Percentiles rank a stretch among this genome's conserved stretches.
Evolutionary conservation across 1,140 invertebrate species (phyloP).

Genomic region (Drosophila ercepeae): DNA sequence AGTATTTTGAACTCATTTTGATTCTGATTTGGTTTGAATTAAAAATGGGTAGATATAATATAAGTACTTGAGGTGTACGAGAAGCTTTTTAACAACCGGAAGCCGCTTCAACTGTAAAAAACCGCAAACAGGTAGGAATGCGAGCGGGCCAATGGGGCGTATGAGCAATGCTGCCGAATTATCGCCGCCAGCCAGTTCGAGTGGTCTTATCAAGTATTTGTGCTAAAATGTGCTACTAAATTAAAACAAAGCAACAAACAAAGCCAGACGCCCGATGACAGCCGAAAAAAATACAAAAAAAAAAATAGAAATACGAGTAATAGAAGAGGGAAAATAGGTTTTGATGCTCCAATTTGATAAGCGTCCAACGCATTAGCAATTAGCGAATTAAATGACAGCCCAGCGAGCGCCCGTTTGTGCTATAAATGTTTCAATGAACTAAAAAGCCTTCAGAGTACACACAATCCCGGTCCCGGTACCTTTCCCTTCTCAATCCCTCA

Average conservation of each 20-base stretch:
- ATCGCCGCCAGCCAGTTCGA: slow-evolving; percentile 26
- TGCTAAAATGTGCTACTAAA: slow-evolving; percentile 75
- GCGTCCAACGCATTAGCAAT: slow-evolving; percentile 72
- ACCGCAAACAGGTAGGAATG: slow-evolving; percentile 3
- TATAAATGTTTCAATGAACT: slow-evolving; percentile 80
- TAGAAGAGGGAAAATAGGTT: slow-evolving; percentile 49
- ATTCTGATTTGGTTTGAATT: too few species aligned
- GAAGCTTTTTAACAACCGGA: slow-evolving; percentile 53
- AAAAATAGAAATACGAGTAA: too few species aligned
- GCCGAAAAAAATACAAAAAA: slow-evolving; percentile 36
- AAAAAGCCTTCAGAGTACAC: slow-evolving; percentile 53
- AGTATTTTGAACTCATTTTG: slow-evolving; percentile 57
- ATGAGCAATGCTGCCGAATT: slow-evolving; percentile 68
- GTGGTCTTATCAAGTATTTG: slow-evolving; percentile 75
- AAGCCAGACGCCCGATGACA: slow-evolving; percentile 33
- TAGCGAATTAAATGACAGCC: slow-evolving; percentile 75
- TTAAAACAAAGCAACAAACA: slow-evolving; percentile 62
- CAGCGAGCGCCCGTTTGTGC: slow-evolving; percentile 45
- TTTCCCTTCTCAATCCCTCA: slow-evolving; percentile 16
- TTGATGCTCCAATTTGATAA: slow-evolving; percentile 81
- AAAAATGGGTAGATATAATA: slow-evolving; percentile 2
- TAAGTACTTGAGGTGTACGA: slow-evolving; percentile 1
- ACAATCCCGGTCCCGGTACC: too few species aligned
- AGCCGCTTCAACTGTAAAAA: slow-evolving; percentile 53
- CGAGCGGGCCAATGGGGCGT: slow-evolving; percentile 38